phyloP scores from a whole-genome alignment of 2,113 vertebrate genomes.

The Platysteira castanea region DNA sequence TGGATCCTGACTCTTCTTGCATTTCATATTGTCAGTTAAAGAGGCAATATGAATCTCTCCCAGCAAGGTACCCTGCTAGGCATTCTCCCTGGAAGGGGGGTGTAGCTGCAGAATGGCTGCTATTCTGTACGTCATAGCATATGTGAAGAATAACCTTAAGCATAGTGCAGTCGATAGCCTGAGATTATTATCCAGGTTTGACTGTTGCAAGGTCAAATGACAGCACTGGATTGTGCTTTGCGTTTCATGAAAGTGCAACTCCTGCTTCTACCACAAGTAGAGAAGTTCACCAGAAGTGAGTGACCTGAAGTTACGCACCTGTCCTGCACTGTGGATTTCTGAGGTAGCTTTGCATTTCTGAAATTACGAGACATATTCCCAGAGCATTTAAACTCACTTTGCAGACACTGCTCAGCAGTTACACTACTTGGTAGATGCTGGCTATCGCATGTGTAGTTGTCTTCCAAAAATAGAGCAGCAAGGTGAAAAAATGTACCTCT shows the following conservation, averaged over 20 bases:
- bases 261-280: background rate
- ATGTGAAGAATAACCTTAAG: background rate
- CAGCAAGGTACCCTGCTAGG: background rate
- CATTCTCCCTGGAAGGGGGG: background rate
- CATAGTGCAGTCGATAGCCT: background rate
- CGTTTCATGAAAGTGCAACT: background rate
- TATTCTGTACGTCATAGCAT: background rate
- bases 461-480: background rate
- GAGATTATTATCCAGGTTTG: background rate
- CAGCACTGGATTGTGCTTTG: background rate
- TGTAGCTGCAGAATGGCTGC: background rate
- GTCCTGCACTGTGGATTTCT: background rate
- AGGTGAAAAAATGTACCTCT: background rate
- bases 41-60: background rate
- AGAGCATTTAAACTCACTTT: background rate
- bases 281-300: background rate
- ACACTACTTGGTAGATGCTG: background rate
- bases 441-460: background rate
- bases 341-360: background rate
- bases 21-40: background rate
- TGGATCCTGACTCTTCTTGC: background rate
- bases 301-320: background rate
- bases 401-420: background rate
- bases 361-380: background rate
- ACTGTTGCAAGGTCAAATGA: background rate